Base-by-base conservation (phyloP, 2,797 vertebrate species). In the Kryptopterus vitreolus region DNA sequence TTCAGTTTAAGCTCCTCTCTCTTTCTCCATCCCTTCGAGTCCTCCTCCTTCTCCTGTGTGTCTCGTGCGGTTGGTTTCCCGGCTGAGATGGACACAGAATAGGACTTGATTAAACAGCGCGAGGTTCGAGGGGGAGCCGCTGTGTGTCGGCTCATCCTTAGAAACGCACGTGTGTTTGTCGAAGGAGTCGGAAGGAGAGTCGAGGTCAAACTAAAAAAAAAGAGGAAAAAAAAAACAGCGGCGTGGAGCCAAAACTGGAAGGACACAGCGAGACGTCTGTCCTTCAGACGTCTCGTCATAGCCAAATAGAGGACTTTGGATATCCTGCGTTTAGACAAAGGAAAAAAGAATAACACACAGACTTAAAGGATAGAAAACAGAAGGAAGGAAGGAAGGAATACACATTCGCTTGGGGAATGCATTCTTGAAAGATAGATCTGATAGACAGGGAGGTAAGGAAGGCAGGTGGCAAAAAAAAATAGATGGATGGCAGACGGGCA, bases 161-260 rank as follows among this genome's bases (percentile, higher is more conserved):
- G 62, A 61, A 63, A 61, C 46, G 35, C 52, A 24, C 33, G 29
- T 22, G 24, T 10, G 63, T 46, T 71, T 66, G 29, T 63, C 7
- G 55, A 26, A 66, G 24, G 69, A 74, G 22, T 70, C n/a, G 53
- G 35, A 38, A 57, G 26, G 53, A 71, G 15, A 65, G 53, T 38
- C 52, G 62, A 43, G 73, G 66, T 82, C 74, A 82, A 75, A 58
- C 29, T 10, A 8, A 75, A 13, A 24, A n/a, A n/a, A n/a, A n/a
- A n/a, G n/a, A n/a, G n/a, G n/a, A n/a, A n/a, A n/a, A n/a, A n/a
- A n/a, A 43, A 48, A 26, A 61, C 58, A 29, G 70, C 12, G 76
- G 52, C 58, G 18, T 31, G 20, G 57, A 75, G 76, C 73, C 69
- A 76, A 43, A 31, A 59, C n/a, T 11, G 69, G 29, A 71, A 58